phyloP scores from a whole-genome alignment of 2,797 vertebrate species.

The Eremophila alpestris region DNA sequence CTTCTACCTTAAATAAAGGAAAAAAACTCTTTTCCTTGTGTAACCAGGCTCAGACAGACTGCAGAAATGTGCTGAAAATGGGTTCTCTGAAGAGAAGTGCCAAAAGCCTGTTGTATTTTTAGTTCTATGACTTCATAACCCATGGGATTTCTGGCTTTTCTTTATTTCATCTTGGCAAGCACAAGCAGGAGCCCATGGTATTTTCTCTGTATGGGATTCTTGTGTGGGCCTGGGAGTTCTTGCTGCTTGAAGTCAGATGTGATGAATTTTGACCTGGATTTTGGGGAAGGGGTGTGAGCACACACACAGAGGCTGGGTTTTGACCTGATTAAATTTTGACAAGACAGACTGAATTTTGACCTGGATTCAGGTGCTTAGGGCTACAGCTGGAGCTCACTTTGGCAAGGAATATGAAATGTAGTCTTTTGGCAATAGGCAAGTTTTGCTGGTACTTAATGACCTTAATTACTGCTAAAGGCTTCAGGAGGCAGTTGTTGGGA shows the following conservation, averaged over 20 bases:
- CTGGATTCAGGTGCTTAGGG: neutral
- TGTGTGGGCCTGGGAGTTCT: neutral
- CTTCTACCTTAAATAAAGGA: neutral
- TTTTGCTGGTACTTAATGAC: neutral
- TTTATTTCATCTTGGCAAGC: neutral
- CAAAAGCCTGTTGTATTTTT: neutral
- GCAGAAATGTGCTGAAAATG: neutral
- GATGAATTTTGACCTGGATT: neutral
- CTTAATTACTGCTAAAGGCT: neutral
- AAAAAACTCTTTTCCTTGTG: neutral
- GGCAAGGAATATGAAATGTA: neutral
- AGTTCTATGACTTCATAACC: neutral
- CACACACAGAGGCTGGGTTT: neutral
- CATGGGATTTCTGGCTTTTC: neutral
- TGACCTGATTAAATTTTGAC: neutral
- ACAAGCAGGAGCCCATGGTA: rapidly evolving
- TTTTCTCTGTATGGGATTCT: neutral
- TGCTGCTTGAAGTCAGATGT: neutral
- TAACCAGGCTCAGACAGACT: neutral
- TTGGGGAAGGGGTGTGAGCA: rapidly evolving
- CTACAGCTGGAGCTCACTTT: neutral
- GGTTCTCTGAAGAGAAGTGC: neutral
- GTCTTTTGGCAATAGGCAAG: neutral
- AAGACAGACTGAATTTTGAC: neutral
- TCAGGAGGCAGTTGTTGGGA: neutral